A percentile compares a stretch with the other conserved stretches of the same genome.
These are phyloP conservation scores for Rhegmatorhina hoffmannsi DNA, from an alignment of 2,113 vertebrate species.

Conservation along the genomic window DNA sequence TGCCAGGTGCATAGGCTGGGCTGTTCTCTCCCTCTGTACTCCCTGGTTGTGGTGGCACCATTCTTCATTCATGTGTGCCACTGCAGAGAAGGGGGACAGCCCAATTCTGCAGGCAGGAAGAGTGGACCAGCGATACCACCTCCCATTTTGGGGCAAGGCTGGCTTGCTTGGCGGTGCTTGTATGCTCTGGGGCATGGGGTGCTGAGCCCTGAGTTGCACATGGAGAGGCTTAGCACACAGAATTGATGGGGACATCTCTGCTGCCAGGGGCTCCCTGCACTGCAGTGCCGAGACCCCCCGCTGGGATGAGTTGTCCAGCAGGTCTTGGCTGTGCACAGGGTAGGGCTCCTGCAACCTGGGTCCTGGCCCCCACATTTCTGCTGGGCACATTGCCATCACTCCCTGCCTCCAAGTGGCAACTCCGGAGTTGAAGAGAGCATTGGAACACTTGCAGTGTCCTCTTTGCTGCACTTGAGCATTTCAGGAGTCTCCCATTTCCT, in stretches of 20 bases:
- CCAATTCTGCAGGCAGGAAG: fast-evolving
- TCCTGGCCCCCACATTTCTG: not conserved
- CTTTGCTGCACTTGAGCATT: not conserved
- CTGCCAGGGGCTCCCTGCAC: not conserved
- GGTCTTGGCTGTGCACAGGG: not conserved
- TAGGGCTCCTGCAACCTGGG: not conserved
- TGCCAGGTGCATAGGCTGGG: fast-evolving
- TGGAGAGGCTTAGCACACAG: not conserved
- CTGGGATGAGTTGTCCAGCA: not conserved
- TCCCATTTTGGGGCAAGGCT: not conserved
- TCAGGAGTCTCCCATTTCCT: not conserved
- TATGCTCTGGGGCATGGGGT: fast-evolving
- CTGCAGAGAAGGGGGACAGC: not conserved
- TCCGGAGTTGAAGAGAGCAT: not conserved
- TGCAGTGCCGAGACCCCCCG: not conserved
- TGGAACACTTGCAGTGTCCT: fast-evolving
- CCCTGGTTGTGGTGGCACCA: not conserved
- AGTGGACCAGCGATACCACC: fast-evolving
- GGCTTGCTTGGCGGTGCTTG: not conserved
- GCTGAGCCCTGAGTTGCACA: fast-evolving
- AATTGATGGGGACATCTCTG: not conserved
- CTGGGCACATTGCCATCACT: not conserved
- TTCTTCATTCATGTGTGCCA: fast-evolving
- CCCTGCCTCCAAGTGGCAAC: fast-evolving
- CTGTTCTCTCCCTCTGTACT: not conserved